Evolutionary conservation across 2,888 invertebrate species (phyloP).

Genomic region (Ferdinandea cuprea): DNA sequence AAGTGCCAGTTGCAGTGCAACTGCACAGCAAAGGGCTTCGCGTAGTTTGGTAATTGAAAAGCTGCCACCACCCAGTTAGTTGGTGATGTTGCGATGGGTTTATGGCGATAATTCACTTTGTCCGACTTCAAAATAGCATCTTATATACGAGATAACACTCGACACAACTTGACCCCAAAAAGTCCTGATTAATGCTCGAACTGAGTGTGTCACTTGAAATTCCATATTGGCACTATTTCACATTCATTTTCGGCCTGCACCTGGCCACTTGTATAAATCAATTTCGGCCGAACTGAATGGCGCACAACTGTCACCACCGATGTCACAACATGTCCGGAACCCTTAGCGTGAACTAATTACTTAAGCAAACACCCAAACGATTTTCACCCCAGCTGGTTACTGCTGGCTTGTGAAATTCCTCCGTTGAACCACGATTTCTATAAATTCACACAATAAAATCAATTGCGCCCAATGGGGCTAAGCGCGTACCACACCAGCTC

Average conservation of each 20-base stretch:
- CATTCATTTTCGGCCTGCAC: conserved; percentile 43
- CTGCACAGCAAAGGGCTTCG: conserved; percentile 33
- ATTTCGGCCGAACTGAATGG: conserved; percentile 43
- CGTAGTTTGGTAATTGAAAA: conserved; percentile 47
- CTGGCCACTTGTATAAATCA: conserved; percentile 71
- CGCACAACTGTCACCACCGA: conserved; percentile 65
- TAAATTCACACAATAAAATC: conserved; percentile 71
- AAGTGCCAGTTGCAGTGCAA: conserved; percentile 53
- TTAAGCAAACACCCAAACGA: conserved; percentile 66
- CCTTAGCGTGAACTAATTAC: conserved; percentile 74
- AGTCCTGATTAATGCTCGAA: conserved; percentile 45
- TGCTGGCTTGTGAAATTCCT: conserved; percentile 32
- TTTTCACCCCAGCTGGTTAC: conserved; percentile 25
- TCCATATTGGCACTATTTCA: conserved; percentile 19
- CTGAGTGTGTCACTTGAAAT: conserved; percentile 53
- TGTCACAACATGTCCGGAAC: conserved; percentile 73
- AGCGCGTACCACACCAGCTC: not conserved
- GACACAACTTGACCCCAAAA: not conserved
- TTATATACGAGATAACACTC: not conserved
- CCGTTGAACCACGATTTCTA: conserved; percentile 57
- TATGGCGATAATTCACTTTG: not conserved
- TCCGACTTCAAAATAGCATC: not conserved
- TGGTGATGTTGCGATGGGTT: not conserved
- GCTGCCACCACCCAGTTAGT: conserved; percentile 47
- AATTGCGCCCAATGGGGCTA: conserved; percentile 51